Conservation (phyloP, 2,797 vertebrate species). For the Paramormyrops hopkinsi region DNA sequence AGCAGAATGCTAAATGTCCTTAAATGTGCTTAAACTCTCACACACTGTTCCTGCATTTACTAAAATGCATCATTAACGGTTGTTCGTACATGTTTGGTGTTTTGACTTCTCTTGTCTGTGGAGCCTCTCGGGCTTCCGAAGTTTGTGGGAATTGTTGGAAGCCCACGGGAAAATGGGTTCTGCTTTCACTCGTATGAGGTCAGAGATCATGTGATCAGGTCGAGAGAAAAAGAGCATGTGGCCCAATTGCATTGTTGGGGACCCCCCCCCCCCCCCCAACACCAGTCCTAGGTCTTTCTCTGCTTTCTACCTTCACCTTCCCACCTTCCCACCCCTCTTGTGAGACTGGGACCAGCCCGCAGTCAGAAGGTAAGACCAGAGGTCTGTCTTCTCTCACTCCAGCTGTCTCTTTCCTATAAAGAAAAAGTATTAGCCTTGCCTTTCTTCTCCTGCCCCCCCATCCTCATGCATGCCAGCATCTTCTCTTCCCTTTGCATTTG, state of each 20-base stretch:
- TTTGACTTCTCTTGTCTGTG: background rate
- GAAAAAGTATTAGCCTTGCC: constrained; percentile 24
- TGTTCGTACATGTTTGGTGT: background rate
- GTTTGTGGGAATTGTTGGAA: background rate
- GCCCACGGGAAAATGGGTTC: background rate
- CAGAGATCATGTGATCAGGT: background rate
- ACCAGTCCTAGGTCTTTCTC: background rate
- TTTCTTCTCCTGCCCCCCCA: background rate
- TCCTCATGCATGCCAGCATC: background rate
- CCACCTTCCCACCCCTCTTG: background rate
- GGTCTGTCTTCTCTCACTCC: constrained; percentile 27
- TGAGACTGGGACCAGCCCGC: background rate
- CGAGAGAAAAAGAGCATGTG: background rate
- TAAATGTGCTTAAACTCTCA: background rate
- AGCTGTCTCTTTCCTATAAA: constrained; percentile 28
- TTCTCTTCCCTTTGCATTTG: background rate
- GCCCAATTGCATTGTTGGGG: background rate
- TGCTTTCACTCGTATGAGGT: background rate
- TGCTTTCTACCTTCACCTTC: background rate
- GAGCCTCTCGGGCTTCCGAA: background rate
- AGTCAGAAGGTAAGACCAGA: constrained; percentile 1
- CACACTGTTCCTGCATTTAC: background rate
- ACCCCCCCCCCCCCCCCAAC: background rate
- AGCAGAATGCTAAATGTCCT: background rate
- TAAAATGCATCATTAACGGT: background rate